Base-by-base conservation (phyloP, 2,888 invertebrate species). In the Xanthia togata region DNA sequence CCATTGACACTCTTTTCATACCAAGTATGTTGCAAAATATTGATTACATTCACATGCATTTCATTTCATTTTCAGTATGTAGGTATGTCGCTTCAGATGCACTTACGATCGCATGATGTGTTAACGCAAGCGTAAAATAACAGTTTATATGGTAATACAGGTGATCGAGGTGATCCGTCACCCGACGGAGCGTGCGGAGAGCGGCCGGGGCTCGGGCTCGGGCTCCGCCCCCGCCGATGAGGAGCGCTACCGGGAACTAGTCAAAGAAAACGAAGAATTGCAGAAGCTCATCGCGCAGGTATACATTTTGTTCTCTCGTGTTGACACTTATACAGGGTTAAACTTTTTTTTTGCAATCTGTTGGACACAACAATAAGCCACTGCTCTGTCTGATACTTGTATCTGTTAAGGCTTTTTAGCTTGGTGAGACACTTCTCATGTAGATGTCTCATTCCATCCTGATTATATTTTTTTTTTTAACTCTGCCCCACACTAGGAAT, bases 271-370 rank as follows among this genome's bases (percentile, higher is more conserved):
- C 95, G 99, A 99, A 92, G 99, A 99, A 92, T 97, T 99, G 83
- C 99, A 99, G 96, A 98, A 98, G 96, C 98, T 99, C 89, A 99
- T 99, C 93, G 97, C 98, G 87, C 98, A 98, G 97, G 99, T 99
- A 95, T 38, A 41, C 5, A 44, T 44, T 2, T 1, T 55, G 8
- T 50, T 60, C 20, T 2, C 31, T 41, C 2, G 5, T 11, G 35
- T n/a, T 12, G 5, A 5, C 31, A 20, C 26, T 0, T 68, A 8
- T 14, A 31, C 2, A 53, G 4, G 2, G 1, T 17, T 63, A 23
- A 38, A 14, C 0, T 9, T 8, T 41, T 41, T 41, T 41, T 41
- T 9, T 41, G 41, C 41, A 41, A 9, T 41, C 8, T 41, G 6
- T 41, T 41, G 38, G 38, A 38, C 5, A 38, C 38, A 38, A 41